Base-by-base conservation (phyloP, 2,113 vertebrate species). In the Amblyornis subalaris region DNA sequence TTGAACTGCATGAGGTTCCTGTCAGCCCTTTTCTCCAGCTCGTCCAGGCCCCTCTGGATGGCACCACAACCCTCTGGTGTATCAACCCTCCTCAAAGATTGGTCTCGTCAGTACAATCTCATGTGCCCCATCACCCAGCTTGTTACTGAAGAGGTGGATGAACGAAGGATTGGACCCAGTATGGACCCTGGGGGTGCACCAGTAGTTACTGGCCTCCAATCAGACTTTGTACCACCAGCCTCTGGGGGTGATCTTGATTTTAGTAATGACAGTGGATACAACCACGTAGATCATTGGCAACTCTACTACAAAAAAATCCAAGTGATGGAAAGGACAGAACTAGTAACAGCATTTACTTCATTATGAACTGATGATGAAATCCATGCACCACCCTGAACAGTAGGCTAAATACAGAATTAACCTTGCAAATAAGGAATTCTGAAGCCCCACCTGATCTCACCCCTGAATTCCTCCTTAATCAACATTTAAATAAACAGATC, bases 81-180 rank as follows among this genome's bases (percentile, higher is more conserved):
- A 28, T n/a, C 23, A 45, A 54, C 3, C 14, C 31, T 50, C 13
- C 23, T 18, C 55, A 15, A 47, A 57, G 33, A 20, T 12, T 8
- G 6, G 12, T 33, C 28, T 61, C 24, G 55, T 23, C 47, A n/a
- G 16, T 28, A 38, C 31, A 61, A 35, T 31, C 38, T 28, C 36
- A 38, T 1, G 1, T 17, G 5, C 8, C 4, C 18, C 25, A 45
- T 3, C 47, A 61, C 9, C 14, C 16, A 71, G 26, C 4, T 40
- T 40, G 16, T 54, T 61, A 57, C 26, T 17, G 14, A 74, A 61
- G 28, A 61, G 14, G 44, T 33, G 9, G 38, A 28, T 53, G 19
- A 45, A 20, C 19, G 19, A 69, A 77, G 54, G 38, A 61, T 1
- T 38, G 47, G 19, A 61, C 2, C 5, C 4, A 28, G 4, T 14